phyloP scores from a whole-genome alignment of 92 coral and sea anemone species.

The Blastomussa wellsi region DNA sequence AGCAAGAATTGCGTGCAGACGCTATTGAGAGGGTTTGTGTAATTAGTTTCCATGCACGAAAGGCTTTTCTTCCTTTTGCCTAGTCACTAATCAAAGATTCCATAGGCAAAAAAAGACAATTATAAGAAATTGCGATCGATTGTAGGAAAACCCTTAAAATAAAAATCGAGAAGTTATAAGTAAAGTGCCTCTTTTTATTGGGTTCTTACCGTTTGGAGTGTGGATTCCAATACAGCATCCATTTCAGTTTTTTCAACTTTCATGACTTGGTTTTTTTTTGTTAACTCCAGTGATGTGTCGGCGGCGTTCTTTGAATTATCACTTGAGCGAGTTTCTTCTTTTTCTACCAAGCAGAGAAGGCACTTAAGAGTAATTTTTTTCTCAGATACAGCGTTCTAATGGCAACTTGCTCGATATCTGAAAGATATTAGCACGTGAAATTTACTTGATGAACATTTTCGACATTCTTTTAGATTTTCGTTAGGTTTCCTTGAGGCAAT shows the following conservation, averaged over 20 bases:
- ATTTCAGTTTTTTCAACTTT: conserved; percentile 28
- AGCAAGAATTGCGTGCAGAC: conserved; percentile 31
- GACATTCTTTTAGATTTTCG: background rate
- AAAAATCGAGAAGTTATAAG: background rate
- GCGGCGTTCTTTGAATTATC: conserved; percentile 13
- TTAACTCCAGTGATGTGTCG: background rate
- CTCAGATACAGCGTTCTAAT: background rate
- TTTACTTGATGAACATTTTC: conserved; percentile 18
- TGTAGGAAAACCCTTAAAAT: background rate
- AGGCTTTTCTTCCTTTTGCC: background rate
- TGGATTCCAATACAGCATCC: conserved; percentile 34
- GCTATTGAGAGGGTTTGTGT: background rate
- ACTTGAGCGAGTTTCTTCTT: background rate
- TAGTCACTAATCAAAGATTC: background rate
- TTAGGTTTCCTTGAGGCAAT: conserved; percentile 1
- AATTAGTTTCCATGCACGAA: conserved; percentile 35
- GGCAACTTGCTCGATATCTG: conserved; percentile 25
- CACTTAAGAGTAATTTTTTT: background rate
- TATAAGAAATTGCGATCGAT: background rate
- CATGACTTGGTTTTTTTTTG: background rate
- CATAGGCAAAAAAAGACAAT: background rate
- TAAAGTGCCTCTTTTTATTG: background rate
- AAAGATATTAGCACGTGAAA: conserved; percentile 27
- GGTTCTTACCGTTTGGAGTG: conserved; percentile 30
- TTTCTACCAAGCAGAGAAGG: background rate